Base-by-base conservation (phyloP, 1,140 invertebrate genomes). In the Mycetomoellerius zeteki region DNA sequence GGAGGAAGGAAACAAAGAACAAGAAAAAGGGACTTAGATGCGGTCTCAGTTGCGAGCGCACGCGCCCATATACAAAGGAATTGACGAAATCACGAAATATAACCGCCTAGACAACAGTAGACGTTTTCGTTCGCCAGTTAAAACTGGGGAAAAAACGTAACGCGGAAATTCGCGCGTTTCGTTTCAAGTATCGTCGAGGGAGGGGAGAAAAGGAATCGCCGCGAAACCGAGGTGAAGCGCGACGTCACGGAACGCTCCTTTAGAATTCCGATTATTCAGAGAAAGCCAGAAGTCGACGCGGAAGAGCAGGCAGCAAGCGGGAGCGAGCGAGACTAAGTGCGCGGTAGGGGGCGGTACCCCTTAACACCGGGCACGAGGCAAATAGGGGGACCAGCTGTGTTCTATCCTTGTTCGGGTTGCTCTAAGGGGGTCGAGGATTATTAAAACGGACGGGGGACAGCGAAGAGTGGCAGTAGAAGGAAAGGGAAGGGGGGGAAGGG, bases 301-400 rank as follows among this genome's bases (percentile, higher is more conserved):
- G 75, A 80, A 85, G 86, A 88, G 62, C 73, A 47, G 50, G 65
- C 62, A 58, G 80, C 33, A 85, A 58, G 69, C 24, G 30, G 78
- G 77, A 87, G 50, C 72, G 54, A 86, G 65, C 65, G 76, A 84
- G 92, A 89, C 85, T 87, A 86, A 88, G 21, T 89, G 60, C 94
- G 72, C 93, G 86, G 92, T 92, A 85, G 93, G 93, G 93, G 93
- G 93, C 93, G 92, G 87, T 91, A 90, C 92, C 92, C 92, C 91
- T 90, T 94, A 94, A 94, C 91, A 92, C 91, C 86, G 91, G 92
- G 92, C 93, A 94, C 93, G 93, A 94, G 93, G 90, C 92, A 93
- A 87, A 91, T 88, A 89, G 90, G 87, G 93, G 90, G 91, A 91
- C 92, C 88, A 89, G 88, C 91, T 92, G 91, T 86, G 80, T 76